Percentiles rank a stretch among this genome's conserved stretches.
phyloP scores from a whole-genome alignment of 2,113 vertebrate genomes.

The Peromyscus maniculatus region DNA sequence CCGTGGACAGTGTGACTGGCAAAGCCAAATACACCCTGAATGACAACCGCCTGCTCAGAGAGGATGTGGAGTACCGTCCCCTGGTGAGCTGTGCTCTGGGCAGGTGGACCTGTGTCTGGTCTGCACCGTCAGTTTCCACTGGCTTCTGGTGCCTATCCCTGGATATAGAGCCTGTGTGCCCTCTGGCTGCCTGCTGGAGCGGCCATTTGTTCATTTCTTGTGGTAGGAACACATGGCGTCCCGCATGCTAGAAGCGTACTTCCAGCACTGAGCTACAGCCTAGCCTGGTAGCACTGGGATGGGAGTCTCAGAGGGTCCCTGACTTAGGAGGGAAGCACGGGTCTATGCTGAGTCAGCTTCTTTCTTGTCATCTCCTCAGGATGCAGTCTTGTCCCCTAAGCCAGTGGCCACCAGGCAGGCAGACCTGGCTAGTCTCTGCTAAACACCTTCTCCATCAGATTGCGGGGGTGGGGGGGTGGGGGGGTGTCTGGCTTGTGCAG shows the following conservation, averaged over 20 bases:
- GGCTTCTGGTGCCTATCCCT: neutral
- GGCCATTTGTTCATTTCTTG: neutral
- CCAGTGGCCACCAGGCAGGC: neutral
- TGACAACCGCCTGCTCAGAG: conserved; percentile 96
- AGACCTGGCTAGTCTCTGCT: fast-evolving
- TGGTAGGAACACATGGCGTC: neutral
- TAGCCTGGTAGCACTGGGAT: neutral
- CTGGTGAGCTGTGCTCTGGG: conserved; percentile 88
- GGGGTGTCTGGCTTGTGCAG: neutral
- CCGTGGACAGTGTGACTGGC: conserved; percentile 97
- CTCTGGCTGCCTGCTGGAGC: neutral
- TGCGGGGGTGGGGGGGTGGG: no score
- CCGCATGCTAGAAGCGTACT: neutral
- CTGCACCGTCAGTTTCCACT: neutral
- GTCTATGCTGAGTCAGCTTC: neutral
- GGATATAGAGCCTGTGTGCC: neutral
- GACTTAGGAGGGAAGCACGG: neutral
- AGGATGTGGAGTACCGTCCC: conserved; percentile 97
- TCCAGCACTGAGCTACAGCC: neutral
- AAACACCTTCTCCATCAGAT: neutral
- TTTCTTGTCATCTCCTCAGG: neutral
- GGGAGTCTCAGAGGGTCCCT: neutral
- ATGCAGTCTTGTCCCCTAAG: neutral
- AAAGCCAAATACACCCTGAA: conserved; percentile 99
- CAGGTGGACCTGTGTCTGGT: neutral